These are phyloP conservation scores for Oreochromis niloticus DNA, from an alignment of 2,113 vertebrate species.

Conservation along the genomic window DNA sequence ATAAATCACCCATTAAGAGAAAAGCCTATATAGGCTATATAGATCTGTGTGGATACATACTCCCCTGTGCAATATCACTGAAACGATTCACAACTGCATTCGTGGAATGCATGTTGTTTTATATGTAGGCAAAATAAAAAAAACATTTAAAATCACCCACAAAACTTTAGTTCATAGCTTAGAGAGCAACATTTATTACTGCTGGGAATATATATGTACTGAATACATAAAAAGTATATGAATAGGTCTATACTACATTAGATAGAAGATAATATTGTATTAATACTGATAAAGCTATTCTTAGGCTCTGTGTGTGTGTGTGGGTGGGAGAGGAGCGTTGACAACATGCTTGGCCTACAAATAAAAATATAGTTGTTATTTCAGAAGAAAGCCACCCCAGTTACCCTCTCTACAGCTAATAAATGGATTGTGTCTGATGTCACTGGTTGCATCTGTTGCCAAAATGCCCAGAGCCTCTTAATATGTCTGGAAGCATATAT, in stretches of 20 bases:
- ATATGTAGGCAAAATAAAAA: background rate
- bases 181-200: background rate
- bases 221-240: background rate
- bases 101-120: background rate
- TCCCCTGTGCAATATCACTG: background rate
- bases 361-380: background rate
- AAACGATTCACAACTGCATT: background rate
- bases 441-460: background rate
- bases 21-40: background rate
- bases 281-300: background rate
- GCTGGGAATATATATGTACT: background rate
- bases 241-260: background rate
- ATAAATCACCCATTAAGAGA: background rate
- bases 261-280: background rate
- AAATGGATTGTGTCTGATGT: background rate
- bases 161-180: background rate
- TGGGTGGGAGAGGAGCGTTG: background rate
- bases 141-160: too few relatives aligned
- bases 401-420: background rate
- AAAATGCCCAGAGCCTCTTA: background rate
- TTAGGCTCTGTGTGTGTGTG: background rate
- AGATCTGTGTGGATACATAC: background rate
- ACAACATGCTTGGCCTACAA: background rate
- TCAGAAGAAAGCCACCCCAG: background rate
- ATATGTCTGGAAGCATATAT: background rate